A percentile compares a stretch with the other conserved stretches of the same genome.
Evolutionary conservation across 2,888 invertebrate genomes (phyloP).

Genomic region (Meteorus colon): DNA sequence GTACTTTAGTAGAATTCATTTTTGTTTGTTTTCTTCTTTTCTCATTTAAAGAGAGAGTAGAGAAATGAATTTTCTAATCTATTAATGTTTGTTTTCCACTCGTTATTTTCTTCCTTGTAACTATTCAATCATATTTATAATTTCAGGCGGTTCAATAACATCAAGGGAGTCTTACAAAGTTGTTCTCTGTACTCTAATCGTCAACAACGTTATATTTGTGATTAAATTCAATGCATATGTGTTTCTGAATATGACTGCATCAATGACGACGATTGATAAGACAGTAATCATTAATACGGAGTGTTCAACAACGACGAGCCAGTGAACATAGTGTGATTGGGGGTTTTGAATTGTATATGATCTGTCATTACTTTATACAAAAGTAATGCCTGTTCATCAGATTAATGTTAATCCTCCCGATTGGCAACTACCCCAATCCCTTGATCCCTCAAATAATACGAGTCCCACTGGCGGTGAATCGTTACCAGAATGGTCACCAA

Average conservation of each 20-base stretch:
- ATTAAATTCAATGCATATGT: conserved; percentile 8
- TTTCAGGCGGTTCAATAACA: conserved; percentile 14
- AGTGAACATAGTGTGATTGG: conserved; percentile 28
- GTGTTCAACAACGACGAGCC: background rate
- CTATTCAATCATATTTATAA: background rate
- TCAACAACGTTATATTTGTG: conserved; percentile 17
- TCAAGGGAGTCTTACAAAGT: background rate
- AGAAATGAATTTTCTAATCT: background rate
- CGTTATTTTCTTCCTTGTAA: background rate
- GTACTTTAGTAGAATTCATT: background rate
- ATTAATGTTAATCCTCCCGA: conserved; percentile 70
- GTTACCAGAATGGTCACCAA: conserved; percentile 66
- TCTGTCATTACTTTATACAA: conserved; percentile 36
- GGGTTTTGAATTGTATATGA: conserved; percentile 51
- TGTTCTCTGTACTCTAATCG: background rate
- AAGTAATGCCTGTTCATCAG: conserved; percentile 69
- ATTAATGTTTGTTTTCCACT: background rate
- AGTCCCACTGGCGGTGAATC: conserved; percentile 62
- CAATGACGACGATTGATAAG: conserved; percentile 38
- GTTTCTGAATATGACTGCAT: conserved; percentile 40
- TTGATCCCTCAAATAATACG: conserved; percentile 61
- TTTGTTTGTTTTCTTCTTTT: background rate
- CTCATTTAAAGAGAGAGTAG: background rate
- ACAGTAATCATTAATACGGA: conserved; percentile 21
- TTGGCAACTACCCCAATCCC: conserved; percentile 66